Base-by-base conservation (phyloP, 2,113 vertebrate genomes). In the Pseudorectes ferrugineus region DNA sequence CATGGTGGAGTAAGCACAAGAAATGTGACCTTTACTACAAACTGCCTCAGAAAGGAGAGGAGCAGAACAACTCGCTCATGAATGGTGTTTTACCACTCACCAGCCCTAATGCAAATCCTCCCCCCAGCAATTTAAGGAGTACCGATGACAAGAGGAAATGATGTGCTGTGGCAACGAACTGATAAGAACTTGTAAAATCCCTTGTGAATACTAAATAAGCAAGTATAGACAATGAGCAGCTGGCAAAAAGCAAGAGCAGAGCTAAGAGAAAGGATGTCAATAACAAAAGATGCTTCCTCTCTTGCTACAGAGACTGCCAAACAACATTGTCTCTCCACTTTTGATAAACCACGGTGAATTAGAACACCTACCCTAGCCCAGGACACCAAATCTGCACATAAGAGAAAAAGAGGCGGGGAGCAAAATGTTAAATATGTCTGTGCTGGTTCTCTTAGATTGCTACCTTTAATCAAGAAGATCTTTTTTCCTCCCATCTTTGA, bases 281-380 rank as follows among this genome's bases (percentile, higher is more conserved):
- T 96, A 97, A 98, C 95, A 97, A 98, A 97, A 97, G 94, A 98
- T 88, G 89, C 74, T 97, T 97, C 97, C 96, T 97, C 92, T 97
- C 95, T 94, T 97, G 96, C 92, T 94, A 94, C 92, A 95, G 96
- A 95, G 96, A 96, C 95, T 94, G 93, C 87, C 93, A 97, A 96
- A 94, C 95, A 97, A 95, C 95, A 97, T 82, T 96, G 91, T 93
- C 96, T 92, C 85, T 95, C 74, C 55, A 67, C 77, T 96, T 95
- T 57, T 94, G 90, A 97, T 90, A 97, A 96, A 94, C 43, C 54
- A 3, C 26, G 54, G 86, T 79, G 89, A 96, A 96, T 96, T 80
- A 88, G 93, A 97, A 91, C 94, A 96, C 90, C 97, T 93, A 93
- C 58, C 24, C 61, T 23, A 81, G 52, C 76, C 83, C 2, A 0